These are phyloP conservation scores for Anguilla obscura DNA, from an alignment of 2,797 vertebrate genomes.

Conservation along the genomic window DNA sequence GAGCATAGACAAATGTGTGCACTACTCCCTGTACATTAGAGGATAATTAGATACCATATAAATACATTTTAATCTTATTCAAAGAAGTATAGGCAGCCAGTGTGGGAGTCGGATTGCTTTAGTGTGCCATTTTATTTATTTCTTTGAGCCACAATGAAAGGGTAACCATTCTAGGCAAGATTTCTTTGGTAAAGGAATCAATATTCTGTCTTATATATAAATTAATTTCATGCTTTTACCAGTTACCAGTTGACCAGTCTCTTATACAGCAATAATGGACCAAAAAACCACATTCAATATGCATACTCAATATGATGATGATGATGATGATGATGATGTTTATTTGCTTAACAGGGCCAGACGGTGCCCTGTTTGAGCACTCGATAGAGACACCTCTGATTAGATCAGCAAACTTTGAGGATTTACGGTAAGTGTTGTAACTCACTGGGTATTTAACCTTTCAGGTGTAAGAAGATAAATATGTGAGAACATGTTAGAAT, in stretches of 20 bases:
- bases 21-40: no score
- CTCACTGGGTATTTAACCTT: not conserved
- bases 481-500: not conserved
- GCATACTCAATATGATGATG: not conserved
- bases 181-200: no score
- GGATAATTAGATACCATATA: not conserved
- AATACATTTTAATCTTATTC: not conserved
- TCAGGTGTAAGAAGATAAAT: not conserved
- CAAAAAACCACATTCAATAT: not conserved
- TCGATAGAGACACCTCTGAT: constrained; percentile 88
- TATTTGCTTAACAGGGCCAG: constrained; percentile 63
- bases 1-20: no score
- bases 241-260: not conserved
- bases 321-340: not conserved
- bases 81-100: not conserved
- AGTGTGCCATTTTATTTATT: no score
- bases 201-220: no score
- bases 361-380: constrained; percentile 87
- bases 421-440: constrained; percentile 78
- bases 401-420: constrained; percentile 81
- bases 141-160: no score
- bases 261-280: not conserved
- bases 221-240: not conserved
- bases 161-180: no score
- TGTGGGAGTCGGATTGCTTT: no score